phyloP scores from a whole-genome alignment of 1,140 invertebrate genomes.

The Zaprionus lachaisei region DNA sequence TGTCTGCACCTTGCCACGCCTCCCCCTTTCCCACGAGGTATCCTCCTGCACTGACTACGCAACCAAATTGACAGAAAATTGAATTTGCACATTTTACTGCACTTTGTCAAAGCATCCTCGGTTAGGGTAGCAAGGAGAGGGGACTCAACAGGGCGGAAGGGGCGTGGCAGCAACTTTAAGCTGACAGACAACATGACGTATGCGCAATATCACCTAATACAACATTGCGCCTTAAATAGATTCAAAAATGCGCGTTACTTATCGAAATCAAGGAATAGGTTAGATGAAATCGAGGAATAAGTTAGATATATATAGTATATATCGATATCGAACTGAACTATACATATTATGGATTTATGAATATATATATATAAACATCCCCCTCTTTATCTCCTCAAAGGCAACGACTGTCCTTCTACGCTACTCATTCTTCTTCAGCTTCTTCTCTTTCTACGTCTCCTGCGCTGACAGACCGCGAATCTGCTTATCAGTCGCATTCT shows the following conservation, averaged over 20 bases:
- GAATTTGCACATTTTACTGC: constrained; percentile 79
- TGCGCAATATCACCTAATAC: constrained; percentile 21
- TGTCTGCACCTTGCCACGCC: constrained; percentile 42
- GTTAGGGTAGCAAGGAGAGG: background rate
- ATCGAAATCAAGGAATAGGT: background rate
- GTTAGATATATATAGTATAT: background rate
- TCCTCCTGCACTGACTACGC: constrained; percentile 6
- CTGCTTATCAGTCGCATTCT: background rate
- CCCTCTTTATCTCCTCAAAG: background rate
- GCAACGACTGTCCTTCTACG: no score
- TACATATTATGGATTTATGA: background rate
- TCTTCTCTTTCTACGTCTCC: background rate
- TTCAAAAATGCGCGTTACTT: no score
- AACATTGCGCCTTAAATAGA: no score
- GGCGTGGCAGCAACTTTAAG: constrained; percentile 43
- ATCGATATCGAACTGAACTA: background rate
- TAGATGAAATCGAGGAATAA: background rate
- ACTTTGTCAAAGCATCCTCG: constrained; percentile 50
- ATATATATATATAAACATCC: background rate
- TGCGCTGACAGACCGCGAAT: no score
- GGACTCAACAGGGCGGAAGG: background rate
- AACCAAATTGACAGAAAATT: constrained; percentile 73
- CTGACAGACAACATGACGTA: constrained; percentile 54
- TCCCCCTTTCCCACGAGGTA: background rate
- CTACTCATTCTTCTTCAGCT: background rate